Evolutionary conservation across 2,113 vertebrate genomes (phyloP).

Genomic region (Procavia capensis): DNA sequence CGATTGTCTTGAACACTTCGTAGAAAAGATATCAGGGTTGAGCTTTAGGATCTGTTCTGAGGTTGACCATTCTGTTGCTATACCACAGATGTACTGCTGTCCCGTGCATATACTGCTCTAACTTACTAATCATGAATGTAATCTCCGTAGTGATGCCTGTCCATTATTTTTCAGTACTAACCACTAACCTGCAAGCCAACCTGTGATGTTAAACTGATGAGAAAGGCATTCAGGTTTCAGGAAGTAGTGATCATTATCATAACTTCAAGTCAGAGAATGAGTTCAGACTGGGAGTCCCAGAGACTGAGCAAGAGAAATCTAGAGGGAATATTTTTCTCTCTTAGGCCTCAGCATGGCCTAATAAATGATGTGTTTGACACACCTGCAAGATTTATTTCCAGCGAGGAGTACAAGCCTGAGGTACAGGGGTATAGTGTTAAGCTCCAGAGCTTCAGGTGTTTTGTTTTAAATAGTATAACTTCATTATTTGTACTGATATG

Average conservation of each 20-base stretch:
- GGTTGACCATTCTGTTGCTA: neutral
- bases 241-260: conserved; percentile 10
- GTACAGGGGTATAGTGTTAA: neutral
- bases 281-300: neutral
- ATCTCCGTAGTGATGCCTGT: neutral
- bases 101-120: neutral
- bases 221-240: neutral
- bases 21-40: neutral
- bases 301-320: neutral
- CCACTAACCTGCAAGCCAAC: conserved; percentile 15
- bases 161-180: neutral
- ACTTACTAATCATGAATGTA: neutral
- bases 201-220: neutral
- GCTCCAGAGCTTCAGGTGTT: neutral
- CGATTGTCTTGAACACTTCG: neutral
- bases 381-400: neutral
- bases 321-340: neutral
- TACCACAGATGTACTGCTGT: neutral
- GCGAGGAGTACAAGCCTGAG: neutral
- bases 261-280: neutral
- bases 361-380: neutral
- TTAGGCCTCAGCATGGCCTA: neutral
- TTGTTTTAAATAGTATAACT: conserved; percentile 40
- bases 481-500: conserved; percentile 10
- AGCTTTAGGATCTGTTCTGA: neutral